These are phyloP conservation scores for Hemaris fuciformis DNA, from an alignment of 2,888 invertebrate genomes.

Conservation along the genomic window DNA sequence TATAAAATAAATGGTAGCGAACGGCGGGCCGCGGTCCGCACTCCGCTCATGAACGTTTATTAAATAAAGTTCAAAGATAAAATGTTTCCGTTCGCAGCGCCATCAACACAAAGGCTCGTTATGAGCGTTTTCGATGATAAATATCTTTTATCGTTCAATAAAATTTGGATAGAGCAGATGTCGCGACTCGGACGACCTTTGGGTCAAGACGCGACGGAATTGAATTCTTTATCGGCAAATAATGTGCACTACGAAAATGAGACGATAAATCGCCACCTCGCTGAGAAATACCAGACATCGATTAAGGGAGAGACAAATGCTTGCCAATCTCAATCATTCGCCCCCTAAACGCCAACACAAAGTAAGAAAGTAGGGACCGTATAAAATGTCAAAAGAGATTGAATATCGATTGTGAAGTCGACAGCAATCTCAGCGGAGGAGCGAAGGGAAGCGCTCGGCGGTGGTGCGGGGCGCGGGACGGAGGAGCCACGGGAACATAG, in stretches of 20 bases:
- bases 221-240: slow-evolving; percentile 22
- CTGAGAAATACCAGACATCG: slow-evolving; percentile 47
- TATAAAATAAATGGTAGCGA: slow-evolving; percentile 1
- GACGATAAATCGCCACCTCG: slow-evolving; percentile 34
- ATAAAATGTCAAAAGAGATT: slow-evolving; percentile 79
- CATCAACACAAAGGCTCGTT: slow-evolving; percentile 18
- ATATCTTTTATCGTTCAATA: slow-evolving; percentile 27
- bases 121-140: slow-evolving; percentile 25
- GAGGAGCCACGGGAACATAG: slow-evolving; percentile 29
- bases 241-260: slow-evolving; percentile 19
- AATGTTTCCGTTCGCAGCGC: slow-evolving; percentile 1
- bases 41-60: neutral
- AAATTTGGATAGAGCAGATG: slow-evolving; percentile 22
- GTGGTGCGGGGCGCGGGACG: slow-evolving; percentile 29
- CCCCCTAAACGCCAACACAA: slow-evolving; percentile 69
- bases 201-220: slow-evolving; percentile 11
- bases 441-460: slow-evolving; percentile 23
- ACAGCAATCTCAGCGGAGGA: slow-evolving; percentile 59
- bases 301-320: slow-evolving; percentile 53
- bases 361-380: slow-evolving; percentile 73
- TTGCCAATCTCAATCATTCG: slow-evolving; percentile 62
- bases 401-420: slow-evolving; percentile 79
- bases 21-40: neutral
- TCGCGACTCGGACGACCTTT: slow-evolving; percentile 20
- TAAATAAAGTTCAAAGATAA: slow-evolving; percentile 24